Evolutionary conservation across 2,888 invertebrate genomes (phyloP).

Genomic region (Hypsopygia costalis): DNA sequence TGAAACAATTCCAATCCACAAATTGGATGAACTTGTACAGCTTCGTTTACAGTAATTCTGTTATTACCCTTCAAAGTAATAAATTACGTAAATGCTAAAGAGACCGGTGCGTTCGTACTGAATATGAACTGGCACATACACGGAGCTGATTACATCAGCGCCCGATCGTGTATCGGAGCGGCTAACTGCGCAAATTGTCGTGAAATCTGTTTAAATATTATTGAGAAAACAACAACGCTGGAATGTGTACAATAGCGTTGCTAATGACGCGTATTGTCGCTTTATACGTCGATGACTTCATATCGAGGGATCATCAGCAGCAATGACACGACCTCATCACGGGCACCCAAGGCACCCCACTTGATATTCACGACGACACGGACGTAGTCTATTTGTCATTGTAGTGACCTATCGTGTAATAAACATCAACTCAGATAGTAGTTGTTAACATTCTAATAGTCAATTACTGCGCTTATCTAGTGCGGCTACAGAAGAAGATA

Average conservation of each 20-base stretch:
- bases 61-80: conserved; percentile 23
- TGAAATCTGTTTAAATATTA: conserved; percentile 65
- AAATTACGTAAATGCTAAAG: conserved; percentile 22
- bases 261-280: conserved; percentile 48
- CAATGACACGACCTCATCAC: conserved; percentile 51
- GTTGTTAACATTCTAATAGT: too few species aligned
- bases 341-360: conserved; percentile 17
- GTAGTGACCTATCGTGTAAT: conserved; percentile 5
- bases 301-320: conserved; percentile 41
- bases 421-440: too few species aligned
- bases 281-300: conserved; percentile 61
- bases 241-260: conserved; percentile 46
- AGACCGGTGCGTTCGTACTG: conserved; percentile 21
- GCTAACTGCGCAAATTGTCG: conserved; percentile 60
- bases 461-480: too few species aligned
- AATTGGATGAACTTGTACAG: conserved; percentile 27
- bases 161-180: conserved; percentile 26
- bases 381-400: conserved; percentile 10
- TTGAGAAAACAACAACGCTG: conserved; percentile 49
- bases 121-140: conserved; percentile 18
- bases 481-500: too few species aligned
- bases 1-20: conserved; percentile 26
- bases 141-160: conserved; percentile 49
- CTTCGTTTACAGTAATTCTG: conserved; percentile 26
- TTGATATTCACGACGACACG: conserved; percentile 11